Percentiles rank a stretch among this genome's conserved stretches.
Conservation (phyloP, 53 echinoderm and acorn worm genomes). For the Actinopyga echinites region DNA sequence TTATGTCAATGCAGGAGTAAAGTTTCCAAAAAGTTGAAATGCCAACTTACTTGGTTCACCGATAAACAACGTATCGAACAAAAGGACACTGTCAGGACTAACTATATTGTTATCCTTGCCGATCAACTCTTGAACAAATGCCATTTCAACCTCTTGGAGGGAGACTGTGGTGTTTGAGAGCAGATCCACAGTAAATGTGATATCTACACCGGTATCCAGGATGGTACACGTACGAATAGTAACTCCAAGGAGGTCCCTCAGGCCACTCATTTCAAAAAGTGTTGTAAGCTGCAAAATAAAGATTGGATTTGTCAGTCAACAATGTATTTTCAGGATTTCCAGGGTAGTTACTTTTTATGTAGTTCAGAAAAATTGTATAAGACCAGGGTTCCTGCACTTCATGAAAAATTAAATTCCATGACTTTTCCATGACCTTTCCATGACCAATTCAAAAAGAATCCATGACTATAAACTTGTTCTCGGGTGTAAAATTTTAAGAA, state of each 20-base stretch:
- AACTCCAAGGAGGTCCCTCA: conserved; percentile 6
- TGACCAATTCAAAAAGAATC: too few species aligned
- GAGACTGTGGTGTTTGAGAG: background rate
- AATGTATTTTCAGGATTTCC: too few species aligned
- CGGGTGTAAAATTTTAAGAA: too few species aligned
- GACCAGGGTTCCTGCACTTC: too few species aligned
- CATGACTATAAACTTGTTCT: too few species aligned
- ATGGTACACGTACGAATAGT: conserved; percentile 37
- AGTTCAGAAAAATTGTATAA: too few species aligned
- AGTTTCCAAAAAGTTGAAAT: background rate
- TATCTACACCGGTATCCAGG: background rate
- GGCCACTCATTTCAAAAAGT: background rate
- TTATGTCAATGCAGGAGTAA: too few species aligned
- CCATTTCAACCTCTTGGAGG: background rate
- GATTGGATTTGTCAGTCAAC: too few species aligned
- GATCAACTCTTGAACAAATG: background rate
- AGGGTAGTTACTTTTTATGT: too few species aligned
- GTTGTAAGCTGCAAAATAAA: background rate
- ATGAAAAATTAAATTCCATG: too few species aligned
- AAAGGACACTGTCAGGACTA: conserved; percentile 53
- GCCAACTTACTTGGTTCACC: conserved; percentile 65
- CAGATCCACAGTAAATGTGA: conserved; percentile 5
- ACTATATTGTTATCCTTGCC: conserved; percentile 46
- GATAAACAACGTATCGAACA: conserved; percentile 49
- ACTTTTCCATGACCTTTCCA: too few species aligned